phyloP scores from a whole-genome alignment of 2,888 invertebrate genomes.

The Drosophila kambysellisi region DNA sequence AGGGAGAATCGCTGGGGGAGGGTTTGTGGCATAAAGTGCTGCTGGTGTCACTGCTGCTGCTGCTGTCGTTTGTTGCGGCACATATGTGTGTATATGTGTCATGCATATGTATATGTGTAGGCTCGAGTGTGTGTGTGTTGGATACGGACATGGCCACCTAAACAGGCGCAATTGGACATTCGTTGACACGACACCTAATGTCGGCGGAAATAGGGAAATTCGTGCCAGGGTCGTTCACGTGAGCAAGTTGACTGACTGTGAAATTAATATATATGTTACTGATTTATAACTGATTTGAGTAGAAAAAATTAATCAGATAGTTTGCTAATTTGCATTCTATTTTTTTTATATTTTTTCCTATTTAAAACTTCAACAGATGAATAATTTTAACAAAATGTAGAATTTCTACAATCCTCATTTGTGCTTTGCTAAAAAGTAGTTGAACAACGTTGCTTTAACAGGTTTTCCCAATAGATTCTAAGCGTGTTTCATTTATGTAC shows the following conservation, averaged over 20 bases:
- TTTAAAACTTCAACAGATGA: not conserved
- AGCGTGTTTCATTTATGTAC: conserved; percentile 27
- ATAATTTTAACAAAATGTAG: not conserved
- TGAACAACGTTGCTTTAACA: conserved; percentile 11
- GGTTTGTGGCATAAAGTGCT: conserved; percentile 31
- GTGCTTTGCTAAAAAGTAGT: not conserved
- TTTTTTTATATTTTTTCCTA: not conserved
- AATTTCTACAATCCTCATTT: not conserved
- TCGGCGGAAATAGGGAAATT: conserved; percentile 15
- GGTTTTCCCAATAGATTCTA: conserved; percentile 32
- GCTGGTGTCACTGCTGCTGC: conserved; percentile 11
- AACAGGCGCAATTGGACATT: conserved; percentile 68
- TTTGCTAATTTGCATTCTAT: not conserved
- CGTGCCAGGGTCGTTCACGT: conserved; percentile 47
- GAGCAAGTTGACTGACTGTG: conserved; percentile 51
- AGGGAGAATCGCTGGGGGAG: not conserved
- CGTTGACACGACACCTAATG: conserved; percentile 64
- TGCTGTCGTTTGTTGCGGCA: conserved; percentile 37
- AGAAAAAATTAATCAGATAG: not conserved
- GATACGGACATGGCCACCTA: conserved; percentile 30
- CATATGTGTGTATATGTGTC: conserved; percentile 34
- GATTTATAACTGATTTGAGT: not conserved
- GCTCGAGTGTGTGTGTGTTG: conserved; percentile 32
- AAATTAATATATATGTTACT: conserved; percentile 44
- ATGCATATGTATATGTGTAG: conserved; percentile 11